Base-by-base conservation (phyloP, 2,113 vertebrate genomes). In the Pangasianodon hypophthalmus region DNA sequence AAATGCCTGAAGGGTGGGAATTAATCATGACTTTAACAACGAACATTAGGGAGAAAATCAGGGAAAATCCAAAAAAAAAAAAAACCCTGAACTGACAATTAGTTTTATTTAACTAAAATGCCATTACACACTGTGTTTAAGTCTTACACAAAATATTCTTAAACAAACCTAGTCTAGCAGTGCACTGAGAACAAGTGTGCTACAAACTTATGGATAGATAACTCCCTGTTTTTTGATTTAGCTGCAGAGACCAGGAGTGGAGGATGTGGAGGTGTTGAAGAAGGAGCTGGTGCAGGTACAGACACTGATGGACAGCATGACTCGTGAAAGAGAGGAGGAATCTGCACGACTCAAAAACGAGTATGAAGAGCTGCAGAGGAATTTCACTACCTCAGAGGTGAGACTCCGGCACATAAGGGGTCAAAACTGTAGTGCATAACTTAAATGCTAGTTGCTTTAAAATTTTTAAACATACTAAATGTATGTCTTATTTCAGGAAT, bases 261-360 rank as follows among this genome's bases (percentile, higher is more conserved):
- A 99, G 95, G 98, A 99, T 90, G 98, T 99, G 91, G 97, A 97
- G 9, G 98, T 99, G 54, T 93, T 99, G 90, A 97, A 99, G 94
- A 99, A 96, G 95, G 98, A 99, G 92, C 95, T 99, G 90, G 96
- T 99, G 50, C 98, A 99, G 90, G 98, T 99, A 92, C 98, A 99
- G 95, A 99, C 97, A 0, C 92, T 99, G 91, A 99, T 99, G 98
- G 98, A 99, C 95, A 96, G 92, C 87, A 98, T 97, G 97, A 98
- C 98, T 0, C 96, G 97, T 50, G 97, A 99, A 90, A 94, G 97
- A 85, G 98, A 99, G 93, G 96, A 95, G 88, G 97, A 98, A 95
- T 98, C 98, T 0, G 98, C 98, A 91, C 96, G 95, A 77, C 96
- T 99, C 89, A 97, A 97, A 94, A 96, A 94, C 19, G 97, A 99